These are phyloP conservation scores for Cyclargus thomasi DNA, from an alignment of 1,140 invertebrate species.

Conservation along the genomic window DNA sequence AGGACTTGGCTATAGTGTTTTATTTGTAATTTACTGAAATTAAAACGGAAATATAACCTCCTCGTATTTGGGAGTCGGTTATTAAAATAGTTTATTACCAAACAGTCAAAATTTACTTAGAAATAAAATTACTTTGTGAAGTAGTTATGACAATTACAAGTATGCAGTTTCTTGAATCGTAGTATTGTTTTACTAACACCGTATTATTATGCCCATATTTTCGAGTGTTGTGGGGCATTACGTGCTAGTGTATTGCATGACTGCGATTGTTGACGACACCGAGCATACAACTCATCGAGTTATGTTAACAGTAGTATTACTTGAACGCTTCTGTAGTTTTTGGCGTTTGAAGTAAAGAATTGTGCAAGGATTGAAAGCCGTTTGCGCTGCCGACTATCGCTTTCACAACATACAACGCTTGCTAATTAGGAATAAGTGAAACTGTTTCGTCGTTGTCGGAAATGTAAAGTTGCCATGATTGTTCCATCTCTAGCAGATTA, in stretches of 20 bases:
- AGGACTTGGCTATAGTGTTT: too few relatives aligned
- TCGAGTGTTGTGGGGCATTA: slow-evolving; percentile 7
- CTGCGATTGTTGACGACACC: slow-evolving; percentile 38
- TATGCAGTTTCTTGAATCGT: neutral
- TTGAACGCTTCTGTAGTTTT: slow-evolving; percentile 41
- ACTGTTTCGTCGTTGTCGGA: neutral
- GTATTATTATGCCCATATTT: neutral
- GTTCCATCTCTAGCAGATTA: neutral
- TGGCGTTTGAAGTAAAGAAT: slow-evolving; percentile 28
- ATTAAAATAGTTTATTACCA: too few relatives aligned
- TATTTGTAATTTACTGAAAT: too few relatives aligned
- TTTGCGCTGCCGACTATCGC: slow-evolving; percentile 24
- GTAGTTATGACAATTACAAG: neutral
- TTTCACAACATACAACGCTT: slow-evolving; percentile 22
- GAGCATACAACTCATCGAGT: slow-evolving; percentile 23
- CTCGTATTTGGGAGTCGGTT: too few relatives aligned
- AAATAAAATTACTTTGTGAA: too few relatives aligned
- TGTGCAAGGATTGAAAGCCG: slow-evolving; percentile 20
- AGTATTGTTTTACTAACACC: slow-evolving; percentile 1
- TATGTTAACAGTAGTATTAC: slow-evolving; percentile 32
- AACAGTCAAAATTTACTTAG: too few relatives aligned
- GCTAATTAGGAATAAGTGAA: slow-evolving; percentile 1
- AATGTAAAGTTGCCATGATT: neutral
- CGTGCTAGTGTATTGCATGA: slow-evolving; percentile 45
- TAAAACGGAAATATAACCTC: too few relatives aligned